A percentile compares a stretch with the other conserved stretches of the same genome.
These are phyloP conservation scores for Epirrhoe alternata DNA, from an alignment of 2,888 invertebrate species.

Conservation along the genomic window DNA sequence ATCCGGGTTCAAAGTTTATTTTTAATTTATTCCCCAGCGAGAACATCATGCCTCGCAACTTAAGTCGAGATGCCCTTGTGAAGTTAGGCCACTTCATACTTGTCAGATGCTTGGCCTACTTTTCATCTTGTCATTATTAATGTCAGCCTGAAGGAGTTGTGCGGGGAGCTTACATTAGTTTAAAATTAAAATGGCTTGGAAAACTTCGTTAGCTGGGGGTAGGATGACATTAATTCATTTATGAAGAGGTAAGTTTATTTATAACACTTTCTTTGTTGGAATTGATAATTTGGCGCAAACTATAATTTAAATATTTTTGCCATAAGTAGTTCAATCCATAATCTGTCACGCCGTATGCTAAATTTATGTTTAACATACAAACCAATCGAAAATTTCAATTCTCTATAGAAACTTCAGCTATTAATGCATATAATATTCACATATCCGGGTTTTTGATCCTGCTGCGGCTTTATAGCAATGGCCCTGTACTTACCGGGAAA, in stretches of 20 bases:
- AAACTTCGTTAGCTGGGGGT: not conserved
- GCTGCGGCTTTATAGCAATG: slow-evolving; percentile 14
- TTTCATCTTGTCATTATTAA: slow-evolving; percentile 36
- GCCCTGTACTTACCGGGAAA: slow-evolving; percentile 11
- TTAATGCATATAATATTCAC: slow-evolving; percentile 9
- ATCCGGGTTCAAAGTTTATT: slow-evolving; percentile 10
- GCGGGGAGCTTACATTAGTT: slow-evolving; percentile 10
- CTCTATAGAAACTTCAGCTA: not conserved
- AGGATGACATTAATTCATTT: not conserved
- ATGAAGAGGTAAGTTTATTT: not conserved
- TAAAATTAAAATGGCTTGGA: slow-evolving; percentile 11
- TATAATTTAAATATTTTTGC: too few relatives aligned
- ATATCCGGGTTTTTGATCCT: slow-evolving; percentile 28
- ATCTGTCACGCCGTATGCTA: too few relatives aligned
- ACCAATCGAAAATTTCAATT: too few relatives aligned
- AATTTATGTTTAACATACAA: too few relatives aligned
- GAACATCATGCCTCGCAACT: slow-evolving; percentile 27
- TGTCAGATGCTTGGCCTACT: slow-evolving; percentile 42
- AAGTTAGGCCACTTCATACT: slow-evolving; percentile 42
- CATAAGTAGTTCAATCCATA: too few relatives aligned
- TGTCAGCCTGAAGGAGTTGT: slow-evolving; percentile 24
- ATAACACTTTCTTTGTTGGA: not conserved
- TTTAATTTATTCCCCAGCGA: slow-evolving; percentile 36
- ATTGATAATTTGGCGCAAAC: not conserved
- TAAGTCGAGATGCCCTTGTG: slow-evolving; percentile 38